phyloP scores from a whole-genome alignment of 2,113 vertebrate species.

The Uropsilus gracilis region DNA sequence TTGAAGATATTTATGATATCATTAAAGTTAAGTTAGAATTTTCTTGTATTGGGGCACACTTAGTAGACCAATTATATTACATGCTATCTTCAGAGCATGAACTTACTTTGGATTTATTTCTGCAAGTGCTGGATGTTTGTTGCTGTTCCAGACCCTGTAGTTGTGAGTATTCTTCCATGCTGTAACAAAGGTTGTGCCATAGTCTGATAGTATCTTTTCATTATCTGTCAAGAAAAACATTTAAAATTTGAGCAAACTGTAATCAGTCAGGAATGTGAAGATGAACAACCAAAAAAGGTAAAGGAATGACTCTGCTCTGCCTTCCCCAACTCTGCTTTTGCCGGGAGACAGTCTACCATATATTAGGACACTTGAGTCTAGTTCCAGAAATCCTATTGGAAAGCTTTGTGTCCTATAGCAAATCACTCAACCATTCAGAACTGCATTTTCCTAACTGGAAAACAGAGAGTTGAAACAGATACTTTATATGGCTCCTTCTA shows the following conservation, averaged over 20 bases:
- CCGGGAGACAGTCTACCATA: not conserved
- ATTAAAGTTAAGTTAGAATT: not conserved
- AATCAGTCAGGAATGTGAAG: not conserved
- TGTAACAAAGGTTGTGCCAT: constrained; percentile 90
- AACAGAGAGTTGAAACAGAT: constrained; percentile 36
- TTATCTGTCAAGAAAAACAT: constrained; percentile 88
- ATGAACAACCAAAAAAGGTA: not conserved
- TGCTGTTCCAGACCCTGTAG: constrained; percentile 96
- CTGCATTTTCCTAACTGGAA: constrained; percentile 61
- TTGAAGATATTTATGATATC: not conserved
- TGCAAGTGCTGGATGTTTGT: constrained; percentile 93
- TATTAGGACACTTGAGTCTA: constrained; percentile 35
- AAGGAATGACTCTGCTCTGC: not conserved
- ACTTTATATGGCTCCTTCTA: constrained; percentile 43
- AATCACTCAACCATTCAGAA: constrained; percentile 53
- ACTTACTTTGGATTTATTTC: constrained; percentile 94
- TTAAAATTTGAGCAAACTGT: not conserved
- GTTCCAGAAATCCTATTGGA: constrained; percentile 55
- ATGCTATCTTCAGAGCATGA: not conserved
- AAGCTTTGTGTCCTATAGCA: constrained; percentile 53
- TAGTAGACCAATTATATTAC: no score
- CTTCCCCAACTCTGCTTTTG: not conserved
- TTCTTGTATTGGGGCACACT: not conserved
- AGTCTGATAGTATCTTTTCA: constrained; percentile 94
- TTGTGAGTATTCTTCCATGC: constrained; percentile 98